Conservation (phyloP, 2,113 vertebrate species). For the Vimba vimba region DNA sequence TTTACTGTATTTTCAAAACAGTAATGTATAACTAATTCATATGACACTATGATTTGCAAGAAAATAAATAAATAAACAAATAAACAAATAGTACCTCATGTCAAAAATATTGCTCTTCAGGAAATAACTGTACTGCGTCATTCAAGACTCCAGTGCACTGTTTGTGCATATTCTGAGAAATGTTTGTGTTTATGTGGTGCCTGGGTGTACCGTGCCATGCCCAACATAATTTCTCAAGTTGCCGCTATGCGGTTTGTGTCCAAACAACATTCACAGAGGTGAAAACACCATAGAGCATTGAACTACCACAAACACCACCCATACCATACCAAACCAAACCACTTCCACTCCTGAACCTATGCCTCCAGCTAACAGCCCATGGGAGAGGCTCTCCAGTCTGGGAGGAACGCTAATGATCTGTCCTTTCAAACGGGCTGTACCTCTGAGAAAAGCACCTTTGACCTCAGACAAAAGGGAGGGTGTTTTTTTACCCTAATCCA, state of each 20-base stretch:
- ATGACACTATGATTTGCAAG: no score
- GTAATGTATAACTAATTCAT: no score
- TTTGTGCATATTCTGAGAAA: background rate
- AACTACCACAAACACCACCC: slow-evolving; percentile 10
- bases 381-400: slow-evolving; percentile 25
- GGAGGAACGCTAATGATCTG: slow-evolving; percentile 15
- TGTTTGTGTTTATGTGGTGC: slow-evolving; percentile 7
- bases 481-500: slow-evolving; percentile 26
- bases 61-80: no score
- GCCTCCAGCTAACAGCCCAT: background rate
- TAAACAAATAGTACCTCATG: background rate
- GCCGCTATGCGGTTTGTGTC: background rate
- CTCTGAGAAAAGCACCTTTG: slow-evolving; percentile 32
- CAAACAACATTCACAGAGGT: slow-evolving; percentile 26
- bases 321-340: background rate
- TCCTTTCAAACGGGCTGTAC: slow-evolving; percentile 17
- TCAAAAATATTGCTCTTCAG: background rate
- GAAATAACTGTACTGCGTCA: background rate
- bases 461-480: slow-evolving; percentile 18
- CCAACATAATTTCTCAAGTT: slow-evolving; percentile 8
- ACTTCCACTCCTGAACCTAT: background rate
- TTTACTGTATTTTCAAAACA: no score
- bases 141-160: background rate
- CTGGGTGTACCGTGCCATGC: slow-evolving; percentile 3
- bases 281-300: background rate